Evolutionary conservation across 2,113 vertebrate genomes (phyloP).

Genomic region (Ictalurus furcatus): DNA sequence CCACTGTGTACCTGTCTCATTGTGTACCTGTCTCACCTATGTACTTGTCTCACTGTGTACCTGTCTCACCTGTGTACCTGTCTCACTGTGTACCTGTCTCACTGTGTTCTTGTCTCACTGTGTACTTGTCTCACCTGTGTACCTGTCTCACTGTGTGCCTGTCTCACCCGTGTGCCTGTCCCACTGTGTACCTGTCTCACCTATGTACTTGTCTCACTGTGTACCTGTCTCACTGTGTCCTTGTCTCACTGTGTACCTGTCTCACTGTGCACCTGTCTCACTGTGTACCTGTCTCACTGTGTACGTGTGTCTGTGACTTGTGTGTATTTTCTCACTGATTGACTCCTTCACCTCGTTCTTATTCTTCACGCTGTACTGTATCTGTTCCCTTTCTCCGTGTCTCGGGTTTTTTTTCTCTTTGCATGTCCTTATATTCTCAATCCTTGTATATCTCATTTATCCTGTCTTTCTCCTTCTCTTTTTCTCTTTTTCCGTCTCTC

Average conservation of each 20-base stretch:
- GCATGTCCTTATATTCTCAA: not conserved
- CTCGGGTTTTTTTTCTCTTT: conserved; percentile 16
- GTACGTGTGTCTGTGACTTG: not conserved
- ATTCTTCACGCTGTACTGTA: not conserved
- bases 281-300: not conserved
- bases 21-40: not conserved
- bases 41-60: too few species aligned
- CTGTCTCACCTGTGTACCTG: not conserved
- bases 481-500: conserved; percentile 52
- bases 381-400: not conserved
- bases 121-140: not conserved
- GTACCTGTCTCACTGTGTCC: not conserved
- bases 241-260: not conserved
- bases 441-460: conserved; percentile 11
- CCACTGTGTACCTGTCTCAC: not conserved
- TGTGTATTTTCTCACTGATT: not conserved
- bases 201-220: not conserved
- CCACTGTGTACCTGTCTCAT: not conserved
- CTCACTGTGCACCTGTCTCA: not conserved
- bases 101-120: not conserved
- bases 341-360: not conserved
- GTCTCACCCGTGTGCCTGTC: not conserved
- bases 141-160: not conserved
- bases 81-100: not conserved
- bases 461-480: not conserved